Evolutionary conservation across 2,888 invertebrate genomes (phyloP).

Genomic region (Lumbricus terrestris): DNA sequence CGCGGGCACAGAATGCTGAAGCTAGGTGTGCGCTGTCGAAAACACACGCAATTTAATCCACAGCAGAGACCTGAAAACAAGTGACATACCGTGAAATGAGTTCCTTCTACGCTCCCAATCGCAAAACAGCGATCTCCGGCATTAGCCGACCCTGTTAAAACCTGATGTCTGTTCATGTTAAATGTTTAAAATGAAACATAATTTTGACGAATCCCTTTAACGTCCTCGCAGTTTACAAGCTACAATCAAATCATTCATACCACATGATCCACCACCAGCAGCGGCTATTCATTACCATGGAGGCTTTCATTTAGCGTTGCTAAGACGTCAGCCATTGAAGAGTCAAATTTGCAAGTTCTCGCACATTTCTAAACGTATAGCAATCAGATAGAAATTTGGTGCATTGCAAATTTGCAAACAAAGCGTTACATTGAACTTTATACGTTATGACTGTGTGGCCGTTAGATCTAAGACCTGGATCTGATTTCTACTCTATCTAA

Average conservation of each 20-base stretch:
- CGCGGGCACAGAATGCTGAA: background rate
- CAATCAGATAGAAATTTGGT: background rate
- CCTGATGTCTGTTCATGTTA: slow-evolving; percentile 69
- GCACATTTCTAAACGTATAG: background rate
- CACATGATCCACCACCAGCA: background rate
- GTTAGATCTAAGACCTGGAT: background rate
- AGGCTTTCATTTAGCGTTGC: background rate
- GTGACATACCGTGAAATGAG: slow-evolving; percentile 70
- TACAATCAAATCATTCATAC: background rate
- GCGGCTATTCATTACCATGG: background rate
- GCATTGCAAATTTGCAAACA: background rate
- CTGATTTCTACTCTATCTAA: no score
- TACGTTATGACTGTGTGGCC: background rate
- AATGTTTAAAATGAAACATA: background rate
- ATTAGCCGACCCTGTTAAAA: slow-evolving; percentile 98
- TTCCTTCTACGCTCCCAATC: slow-evolving; percentile 96
- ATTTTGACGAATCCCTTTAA: background rate
- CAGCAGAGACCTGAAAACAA: background rate
- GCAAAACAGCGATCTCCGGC: slow-evolving; percentile 98
- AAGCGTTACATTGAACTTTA: background rate
- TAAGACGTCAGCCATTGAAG: background rate
- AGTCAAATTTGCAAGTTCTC: background rate
- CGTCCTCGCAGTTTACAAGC: background rate
- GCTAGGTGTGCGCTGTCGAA: background rate
- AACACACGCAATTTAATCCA: background rate